Evolutionary conservation across 1,140 invertebrate genomes (phyloP).

Genomic region (Drosophila miranda): DNA sequence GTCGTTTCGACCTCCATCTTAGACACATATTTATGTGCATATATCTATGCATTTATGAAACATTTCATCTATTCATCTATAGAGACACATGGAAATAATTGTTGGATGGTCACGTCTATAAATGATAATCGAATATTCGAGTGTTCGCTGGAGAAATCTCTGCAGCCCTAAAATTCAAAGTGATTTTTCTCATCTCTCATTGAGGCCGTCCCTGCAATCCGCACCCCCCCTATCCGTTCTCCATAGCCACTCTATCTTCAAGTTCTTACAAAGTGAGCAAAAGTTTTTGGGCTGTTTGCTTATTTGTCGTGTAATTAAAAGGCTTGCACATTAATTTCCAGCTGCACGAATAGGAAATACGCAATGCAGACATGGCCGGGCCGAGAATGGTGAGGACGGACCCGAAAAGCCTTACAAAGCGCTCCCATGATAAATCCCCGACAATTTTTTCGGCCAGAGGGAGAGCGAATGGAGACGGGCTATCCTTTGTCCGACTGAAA

Average conservation of each 20-base stretch:
- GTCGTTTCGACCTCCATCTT: no score
- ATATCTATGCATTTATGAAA: no score
- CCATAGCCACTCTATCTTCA: constrained; percentile 27
- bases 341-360: constrained; percentile 68
- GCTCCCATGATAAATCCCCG: constrained; percentile 72
- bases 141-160: not conserved
- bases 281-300: constrained; percentile 69
- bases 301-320: constrained; percentile 78
- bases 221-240: not conserved
- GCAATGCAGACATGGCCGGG: constrained; percentile 64
- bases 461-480: not conserved
- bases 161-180: constrained; percentile 26
- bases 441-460: constrained; percentile 40
- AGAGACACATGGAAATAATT: no score
- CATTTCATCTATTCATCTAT: no score
- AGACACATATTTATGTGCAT: no score
- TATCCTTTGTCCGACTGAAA: constrained; percentile 64
- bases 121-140: no score
- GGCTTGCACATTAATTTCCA: constrained; percentile 73
- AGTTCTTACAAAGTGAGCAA: constrained; percentile 43
- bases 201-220: not conserved
- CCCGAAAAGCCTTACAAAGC: constrained; percentile 61
- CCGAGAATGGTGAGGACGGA: constrained; percentile 5
- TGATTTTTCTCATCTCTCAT: constrained; percentile 34
- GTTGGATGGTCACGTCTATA: no score